Conservation (phyloP, 92 coral and sea anemone species). For the Parazoanthus darwini region DNA sequence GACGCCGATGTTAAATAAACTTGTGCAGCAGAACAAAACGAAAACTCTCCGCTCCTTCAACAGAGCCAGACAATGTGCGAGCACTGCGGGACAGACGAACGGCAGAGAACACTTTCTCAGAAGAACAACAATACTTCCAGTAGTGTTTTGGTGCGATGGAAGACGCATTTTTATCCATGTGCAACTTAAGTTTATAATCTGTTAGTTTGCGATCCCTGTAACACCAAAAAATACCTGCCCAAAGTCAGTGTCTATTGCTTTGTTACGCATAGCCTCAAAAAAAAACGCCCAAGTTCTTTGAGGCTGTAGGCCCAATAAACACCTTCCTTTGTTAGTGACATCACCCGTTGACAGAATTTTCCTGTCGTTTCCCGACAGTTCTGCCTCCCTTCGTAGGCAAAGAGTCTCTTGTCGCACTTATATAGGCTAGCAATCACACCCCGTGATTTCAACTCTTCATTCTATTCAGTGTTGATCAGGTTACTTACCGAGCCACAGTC, state of each 20-base stretch:
- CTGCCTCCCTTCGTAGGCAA: slow-evolving; percentile 15
- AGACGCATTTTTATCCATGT: slow-evolving; percentile 41
- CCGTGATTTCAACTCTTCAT: slow-evolving; percentile 36
- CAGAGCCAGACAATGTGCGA: too few relatives aligned
- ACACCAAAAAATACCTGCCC: slow-evolving; percentile 18
- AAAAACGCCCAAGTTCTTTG: slow-evolving; percentile 55
- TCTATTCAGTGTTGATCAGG: slow-evolving; percentile 55
- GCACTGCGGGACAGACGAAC: background rate
- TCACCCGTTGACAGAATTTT: slow-evolving; percentile 35
- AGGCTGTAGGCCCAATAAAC: slow-evolving; percentile 56
- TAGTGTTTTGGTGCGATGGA: slow-evolving; percentile 38
- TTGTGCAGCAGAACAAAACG: too few relatives aligned
- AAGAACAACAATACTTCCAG: too few relatives aligned
- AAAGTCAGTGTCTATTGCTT: slow-evolving; percentile 26
- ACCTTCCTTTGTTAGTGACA: slow-evolving; percentile 55
- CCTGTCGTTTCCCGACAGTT: slow-evolving; percentile 35
- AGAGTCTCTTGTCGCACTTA: slow-evolving; percentile 32
- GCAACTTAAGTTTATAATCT: slow-evolving; percentile 57
- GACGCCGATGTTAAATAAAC: too few relatives aligned
- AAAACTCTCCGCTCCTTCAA: too few relatives aligned
- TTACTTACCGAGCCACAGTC: slow-evolving; percentile 72
- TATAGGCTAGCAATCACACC: slow-evolving; percentile 48
- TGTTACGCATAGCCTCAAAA: slow-evolving; percentile 50
- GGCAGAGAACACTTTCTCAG: too few relatives aligned
- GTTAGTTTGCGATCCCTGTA: slow-evolving; percentile 59